Evolutionary conservation across 2,888 invertebrate species (phyloP).

Genomic region (Chamaedrilus cognettii): DNA sequence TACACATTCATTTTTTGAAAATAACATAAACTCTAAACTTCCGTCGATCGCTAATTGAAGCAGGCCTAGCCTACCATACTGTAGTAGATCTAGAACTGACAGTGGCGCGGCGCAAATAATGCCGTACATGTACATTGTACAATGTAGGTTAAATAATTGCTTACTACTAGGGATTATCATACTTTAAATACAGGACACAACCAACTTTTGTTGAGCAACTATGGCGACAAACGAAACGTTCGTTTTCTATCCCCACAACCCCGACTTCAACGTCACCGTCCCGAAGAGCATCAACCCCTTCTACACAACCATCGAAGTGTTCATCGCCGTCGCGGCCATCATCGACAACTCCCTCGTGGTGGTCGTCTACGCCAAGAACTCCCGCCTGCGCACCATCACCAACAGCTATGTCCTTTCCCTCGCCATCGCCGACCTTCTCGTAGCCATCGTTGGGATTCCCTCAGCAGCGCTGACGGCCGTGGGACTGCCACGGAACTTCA

Average conservation of each 20-base stretch:
- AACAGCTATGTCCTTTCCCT: slow-evolving; percentile 92
- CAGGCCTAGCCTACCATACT: no score
- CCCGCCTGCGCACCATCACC: slow-evolving; percentile 77
- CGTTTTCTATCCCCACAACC: slow-evolving; percentile 4
- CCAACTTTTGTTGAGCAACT: no score
- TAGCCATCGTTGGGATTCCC: slow-evolving; percentile 84
- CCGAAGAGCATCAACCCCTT: slow-evolving; percentile 23
- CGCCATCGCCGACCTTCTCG: slow-evolving; percentile 84
- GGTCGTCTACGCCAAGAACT: slow-evolving; percentile 78
- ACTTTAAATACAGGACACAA: no score
- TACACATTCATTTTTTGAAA: no score
- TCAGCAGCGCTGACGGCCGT: slow-evolving; percentile 75
- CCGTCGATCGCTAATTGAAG: no score
- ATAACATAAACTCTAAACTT: no score
- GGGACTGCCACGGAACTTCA: slow-evolving; percentile 76
- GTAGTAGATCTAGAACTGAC: no score
- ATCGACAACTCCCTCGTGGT: slow-evolving; percentile 66
- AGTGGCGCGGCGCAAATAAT: no score
- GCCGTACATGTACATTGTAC: no score
- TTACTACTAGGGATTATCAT: no score
- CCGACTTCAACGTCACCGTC: slow-evolving; percentile 19
- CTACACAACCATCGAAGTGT: slow-evolving; percentile 78
- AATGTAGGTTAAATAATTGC: no score
- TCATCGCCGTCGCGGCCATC: slow-evolving; percentile 81
- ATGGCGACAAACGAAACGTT: background rate